Conservation (phyloP, 2,797 vertebrate species). For the Leucoraja ocellata region DNA sequence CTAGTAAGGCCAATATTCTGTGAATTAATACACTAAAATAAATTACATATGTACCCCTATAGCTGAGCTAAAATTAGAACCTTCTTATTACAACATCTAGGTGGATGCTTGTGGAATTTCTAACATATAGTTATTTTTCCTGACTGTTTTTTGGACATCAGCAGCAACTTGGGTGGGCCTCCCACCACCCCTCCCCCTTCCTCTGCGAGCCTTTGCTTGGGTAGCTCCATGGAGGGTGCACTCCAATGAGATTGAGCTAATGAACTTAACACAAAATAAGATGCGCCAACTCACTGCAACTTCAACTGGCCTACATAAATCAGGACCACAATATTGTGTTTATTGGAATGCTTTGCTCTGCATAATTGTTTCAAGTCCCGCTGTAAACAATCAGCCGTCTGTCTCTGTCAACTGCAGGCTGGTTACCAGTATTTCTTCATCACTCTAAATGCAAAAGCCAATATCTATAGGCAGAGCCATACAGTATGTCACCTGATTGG, state of each 20-base stretch:
- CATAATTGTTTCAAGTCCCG: constrained; percentile 7
- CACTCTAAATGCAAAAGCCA: not conserved
- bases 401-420: not conserved
- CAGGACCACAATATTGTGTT: not conserved
- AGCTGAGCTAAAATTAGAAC: not conserved
- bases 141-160: not conserved
- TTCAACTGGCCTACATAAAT: not conserved
- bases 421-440: not conserved
- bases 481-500: not conserved
- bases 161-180: not conserved
- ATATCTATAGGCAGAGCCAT: not conserved
- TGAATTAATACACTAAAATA: no score
- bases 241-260: not conserved
- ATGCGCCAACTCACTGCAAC: not conserved
- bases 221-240: not conserved
- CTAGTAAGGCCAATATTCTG: no score
- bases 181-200: no score
- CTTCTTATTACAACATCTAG: not conserved
- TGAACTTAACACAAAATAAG: no score
- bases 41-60: not conserved
- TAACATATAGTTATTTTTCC: not conserved
- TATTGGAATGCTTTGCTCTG: not conserved
- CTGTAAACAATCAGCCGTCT: constrained; percentile 13
- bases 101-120: not conserved
- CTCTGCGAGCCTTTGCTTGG: not conserved